Percentiles rank a stretch among this genome's conserved stretches.
Evolutionary conservation across 2,113 vertebrate species (phyloP).

Genomic region (Cyanoramphus novaezelandiae): DNA sequence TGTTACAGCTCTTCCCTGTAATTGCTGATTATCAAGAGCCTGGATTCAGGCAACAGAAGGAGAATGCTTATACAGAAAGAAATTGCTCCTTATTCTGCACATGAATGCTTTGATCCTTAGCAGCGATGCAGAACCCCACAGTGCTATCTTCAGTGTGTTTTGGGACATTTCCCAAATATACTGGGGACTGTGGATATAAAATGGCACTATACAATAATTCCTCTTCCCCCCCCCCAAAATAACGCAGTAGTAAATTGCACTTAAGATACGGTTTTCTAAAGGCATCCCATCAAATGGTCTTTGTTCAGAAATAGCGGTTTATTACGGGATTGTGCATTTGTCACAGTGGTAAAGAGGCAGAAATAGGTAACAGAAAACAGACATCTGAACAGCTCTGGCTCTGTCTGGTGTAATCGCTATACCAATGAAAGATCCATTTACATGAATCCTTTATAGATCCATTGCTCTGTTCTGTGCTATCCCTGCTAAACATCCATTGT

Average conservation of each 20-base stretch:
- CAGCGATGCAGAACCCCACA: background rate
- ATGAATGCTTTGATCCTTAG: constrained; percentile 37
- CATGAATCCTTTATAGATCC: background rate
- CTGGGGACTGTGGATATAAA: background rate
- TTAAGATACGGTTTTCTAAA: background rate
- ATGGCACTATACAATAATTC: background rate
- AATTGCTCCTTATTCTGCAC: constrained; percentile 29
- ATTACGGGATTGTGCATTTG: background rate
- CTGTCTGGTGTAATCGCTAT: background rate
- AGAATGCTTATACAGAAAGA: constrained; percentile 12
- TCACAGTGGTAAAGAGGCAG: background rate
- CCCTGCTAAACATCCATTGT: background rate
- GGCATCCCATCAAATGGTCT: background rate
- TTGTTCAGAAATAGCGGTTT: background rate
- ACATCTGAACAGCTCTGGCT: background rate
- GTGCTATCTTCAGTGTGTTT: constrained; percentile 8
- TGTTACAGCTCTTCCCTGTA: constrained; percentile 18
- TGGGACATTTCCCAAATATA: background rate
- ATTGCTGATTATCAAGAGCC: constrained; percentile 29
- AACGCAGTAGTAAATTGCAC: background rate
- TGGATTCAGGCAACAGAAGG: constrained; percentile 4
- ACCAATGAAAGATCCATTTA: background rate
- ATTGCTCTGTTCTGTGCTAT: background rate
- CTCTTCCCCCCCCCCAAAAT: background rate
- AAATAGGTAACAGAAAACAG: background rate